Evolutionary conservation across 1,140 invertebrate species (phyloP).

Genomic region (Saccostrea cuccullata): DNA sequence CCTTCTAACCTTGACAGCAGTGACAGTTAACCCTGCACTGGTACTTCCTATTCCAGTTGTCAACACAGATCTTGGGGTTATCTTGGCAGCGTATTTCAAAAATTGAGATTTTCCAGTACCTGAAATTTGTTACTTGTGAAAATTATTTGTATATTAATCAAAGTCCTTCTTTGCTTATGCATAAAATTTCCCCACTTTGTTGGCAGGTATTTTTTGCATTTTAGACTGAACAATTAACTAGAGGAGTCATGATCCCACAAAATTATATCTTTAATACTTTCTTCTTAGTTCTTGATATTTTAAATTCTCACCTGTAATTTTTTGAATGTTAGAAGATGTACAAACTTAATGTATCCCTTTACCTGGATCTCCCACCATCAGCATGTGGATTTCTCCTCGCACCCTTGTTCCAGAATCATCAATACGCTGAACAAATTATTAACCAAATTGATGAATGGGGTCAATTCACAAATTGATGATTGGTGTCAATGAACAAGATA

Average conservation of each 20-base stretch:
- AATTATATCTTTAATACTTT: too few species aligned
- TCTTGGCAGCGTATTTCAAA: conserved; percentile 86
- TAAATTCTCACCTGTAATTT: too few species aligned
- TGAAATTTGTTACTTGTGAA: conserved; percentile 53
- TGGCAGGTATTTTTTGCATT: too few species aligned
- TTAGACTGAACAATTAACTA: too few species aligned
- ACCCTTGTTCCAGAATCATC: conserved; percentile 81
- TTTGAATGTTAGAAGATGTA: too few species aligned
- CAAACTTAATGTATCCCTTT: too few species aligned
- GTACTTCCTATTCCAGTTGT: conserved; percentile 93
- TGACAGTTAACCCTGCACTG: conserved; percentile 92
- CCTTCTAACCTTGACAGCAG: conserved; percentile 86
- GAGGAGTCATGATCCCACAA: too few species aligned
- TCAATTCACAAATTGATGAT: neutral
- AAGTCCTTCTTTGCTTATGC: too few species aligned
- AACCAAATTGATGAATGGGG: too few species aligned
- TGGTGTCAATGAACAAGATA: neutral
- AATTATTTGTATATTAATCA: too few species aligned
- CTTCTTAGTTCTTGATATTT: too few species aligned
- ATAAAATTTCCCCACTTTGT: too few species aligned
- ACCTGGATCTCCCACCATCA: conserved; percentile 94
- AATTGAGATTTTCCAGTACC: conserved; percentile 93
- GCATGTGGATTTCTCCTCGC: conserved; percentile 89
- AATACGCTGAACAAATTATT: conserved; percentile 70
- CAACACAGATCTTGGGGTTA: conserved; percentile 88